These are phyloP conservation scores for Eucidaris tribuloides DNA, from an alignment of 35 echinoderm and acorn worm genomes.

Conservation along the genomic window DNA sequence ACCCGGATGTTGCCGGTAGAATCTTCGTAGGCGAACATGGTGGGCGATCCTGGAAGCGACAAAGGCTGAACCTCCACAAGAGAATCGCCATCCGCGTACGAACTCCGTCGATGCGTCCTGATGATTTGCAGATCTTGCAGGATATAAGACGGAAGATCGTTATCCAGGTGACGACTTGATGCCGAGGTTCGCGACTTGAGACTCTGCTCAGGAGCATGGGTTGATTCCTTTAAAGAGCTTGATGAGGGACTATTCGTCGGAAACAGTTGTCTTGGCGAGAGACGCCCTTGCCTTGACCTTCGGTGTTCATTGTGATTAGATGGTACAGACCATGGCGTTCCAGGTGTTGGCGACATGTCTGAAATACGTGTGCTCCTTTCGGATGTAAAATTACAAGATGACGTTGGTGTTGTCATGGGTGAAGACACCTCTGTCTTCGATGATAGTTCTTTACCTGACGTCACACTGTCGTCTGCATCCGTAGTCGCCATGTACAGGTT, in stretches of 20 bases:
- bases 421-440: not conserved
- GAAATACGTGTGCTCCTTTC: not conserved
- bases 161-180: not conserved
- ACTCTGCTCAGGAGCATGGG: not conserved
- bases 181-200: not conserved
- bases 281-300: not conserved
- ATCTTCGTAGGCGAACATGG: conserved; percentile 12
- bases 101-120: not conserved
- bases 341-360: not conserved
- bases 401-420: not conserved
- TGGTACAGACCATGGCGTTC: not conserved
- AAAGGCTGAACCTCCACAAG: conserved; percentile 2
- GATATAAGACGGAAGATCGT: not conserved
- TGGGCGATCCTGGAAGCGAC: not conserved
- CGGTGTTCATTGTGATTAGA: not conserved
- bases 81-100: conserved; percentile 1
- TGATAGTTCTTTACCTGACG: not conserved
- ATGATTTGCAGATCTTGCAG: not conserved
- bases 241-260: not conserved
- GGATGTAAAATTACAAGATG: not conserved
- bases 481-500: not conserved
- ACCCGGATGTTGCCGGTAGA: not conserved
- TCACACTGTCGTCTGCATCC: not conserved
- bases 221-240: not conserved
- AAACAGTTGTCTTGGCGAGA: not conserved